Evolutionary conservation across 2,797 vertebrate genomes (phyloP), one percentile per base, ranked within the genome.

Genomic region (Bucorvus abyssinicus): DNA sequence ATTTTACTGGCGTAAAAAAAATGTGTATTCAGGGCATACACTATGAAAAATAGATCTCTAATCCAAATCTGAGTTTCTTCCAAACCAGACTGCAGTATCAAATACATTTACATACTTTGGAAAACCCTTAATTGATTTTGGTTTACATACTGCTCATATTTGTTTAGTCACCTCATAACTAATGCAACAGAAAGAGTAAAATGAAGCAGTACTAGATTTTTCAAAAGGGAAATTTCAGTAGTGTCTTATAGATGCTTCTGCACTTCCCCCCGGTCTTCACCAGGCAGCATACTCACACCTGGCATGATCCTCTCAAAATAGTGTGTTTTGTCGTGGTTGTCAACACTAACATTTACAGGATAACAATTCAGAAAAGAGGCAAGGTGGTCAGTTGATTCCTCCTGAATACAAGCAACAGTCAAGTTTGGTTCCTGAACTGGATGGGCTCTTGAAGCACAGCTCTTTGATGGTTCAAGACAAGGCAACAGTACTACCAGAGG

Each of bases 1-100:
- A 15, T 93, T 96, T 90, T 82, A 85, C 32, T 69, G 36, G 74
- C 52, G 81, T 67, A 93, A 91, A 94, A 12, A 40, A 79, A 59
- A 74, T 71, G 65, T 69, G 57, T 68, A 34, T 87, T 55, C 16
- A 75, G 68, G 83, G 61, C 65, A 94, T 65, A 84, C 21, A 53
- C 42, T 65, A 84, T 67, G 80, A 88, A 94, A 91, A 91, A 82
- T 27, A 86, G 73, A 67, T 34, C 57, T 81, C 70, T 81, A 56
- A 68, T 86, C 79, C 57, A 88, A 85, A 95, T 86, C 52, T 76
- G 40, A 88, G 63, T 84, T 90, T 78, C 49, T 88, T 84, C 74
- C 71, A 94, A 93, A 82, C 63, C 45, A 78, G 26, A 81, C 22
- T 73, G 36, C 34, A 69, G 29, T 79, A 88, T 53, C 78, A 88